A percentile compares a stretch with the other conserved stretches of the same genome.
phyloP scores from a whole-genome alignment of 2,888 invertebrate genomes.

The Cerastis leucographa region DNA sequence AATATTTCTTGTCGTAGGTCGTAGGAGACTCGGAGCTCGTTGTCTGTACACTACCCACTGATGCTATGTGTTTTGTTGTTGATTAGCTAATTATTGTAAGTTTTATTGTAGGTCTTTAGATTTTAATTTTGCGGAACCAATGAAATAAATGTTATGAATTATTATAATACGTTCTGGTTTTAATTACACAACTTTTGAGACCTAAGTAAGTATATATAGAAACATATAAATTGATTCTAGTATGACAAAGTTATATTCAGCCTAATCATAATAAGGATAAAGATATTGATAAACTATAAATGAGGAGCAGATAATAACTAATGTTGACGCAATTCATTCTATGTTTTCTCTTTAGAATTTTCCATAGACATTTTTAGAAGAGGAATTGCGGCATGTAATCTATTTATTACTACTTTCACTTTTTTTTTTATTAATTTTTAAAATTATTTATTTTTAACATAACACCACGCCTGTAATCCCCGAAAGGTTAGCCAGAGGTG shows the following conservation, averaged over 20 bases:
- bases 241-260: neutral
- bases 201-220: neutral
- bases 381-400: neutral
- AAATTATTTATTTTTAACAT: too few species aligned
- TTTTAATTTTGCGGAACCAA: slow-evolving; percentile 79
- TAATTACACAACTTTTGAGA: slow-evolving; percentile 16
- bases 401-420: neutral
- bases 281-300: neutral
- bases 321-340: neutral
- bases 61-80: slow-evolving; percentile 82
- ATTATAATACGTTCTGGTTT: slow-evolving; percentile 56
- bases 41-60: slow-evolving; percentile 78
- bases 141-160: slow-evolving; percentile 78
- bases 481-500: too few species aligned
- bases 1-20: slow-evolving; percentile 59
- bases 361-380: too few species aligned
- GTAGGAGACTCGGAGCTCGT: slow-evolving; percentile 50
- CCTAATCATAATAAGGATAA: neutral
- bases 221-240: neutral
- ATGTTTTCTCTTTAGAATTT: neutral
- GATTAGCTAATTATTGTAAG: slow-evolving; percentile 72
- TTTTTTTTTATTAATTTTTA: too few species aligned
- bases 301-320: neutral
- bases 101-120: slow-evolving; percentile 65
- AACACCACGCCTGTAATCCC: too few species aligned